These are phyloP conservation scores for Platalea minor DNA, from an alignment of 2,797 vertebrate species.

Conservation along the genomic window DNA sequence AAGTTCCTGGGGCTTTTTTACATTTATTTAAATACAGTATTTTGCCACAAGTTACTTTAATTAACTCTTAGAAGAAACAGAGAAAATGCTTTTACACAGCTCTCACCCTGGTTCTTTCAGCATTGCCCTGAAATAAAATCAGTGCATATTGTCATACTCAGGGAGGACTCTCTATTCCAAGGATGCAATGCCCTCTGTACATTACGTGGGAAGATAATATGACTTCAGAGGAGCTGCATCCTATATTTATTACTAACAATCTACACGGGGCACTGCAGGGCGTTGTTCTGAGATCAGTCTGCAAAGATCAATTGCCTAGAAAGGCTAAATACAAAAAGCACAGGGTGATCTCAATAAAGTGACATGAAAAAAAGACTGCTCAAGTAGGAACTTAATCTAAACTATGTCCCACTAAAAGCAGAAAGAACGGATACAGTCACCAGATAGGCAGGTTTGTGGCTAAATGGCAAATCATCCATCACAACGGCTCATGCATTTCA, in stretches of 20 bases:
- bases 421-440: background rate
- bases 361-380: background rate
- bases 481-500: background rate
- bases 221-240: background rate
- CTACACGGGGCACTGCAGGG: background rate
- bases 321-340: background rate
- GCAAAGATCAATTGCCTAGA: background rate
- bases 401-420: background rate
- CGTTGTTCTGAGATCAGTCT: background rate
- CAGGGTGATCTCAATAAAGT: background rate
- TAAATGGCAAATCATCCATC: background rate
- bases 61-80: background rate
- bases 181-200: background rate
- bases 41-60: constrained; percentile 15
- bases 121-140: background rate
- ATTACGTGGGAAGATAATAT: background rate
- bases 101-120: background rate
- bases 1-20: background rate
- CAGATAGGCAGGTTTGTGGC: background rate
- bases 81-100: background rate
- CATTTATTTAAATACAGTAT: background rate
- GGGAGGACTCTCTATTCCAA: background rate
- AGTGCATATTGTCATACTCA: background rate
- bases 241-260: background rate
- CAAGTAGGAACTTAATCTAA: background rate